These are phyloP conservation scores for Meloidogyne hapla DNA, from an alignment of 1,140 invertebrate genomes.

Conservation along the genomic window DNA sequence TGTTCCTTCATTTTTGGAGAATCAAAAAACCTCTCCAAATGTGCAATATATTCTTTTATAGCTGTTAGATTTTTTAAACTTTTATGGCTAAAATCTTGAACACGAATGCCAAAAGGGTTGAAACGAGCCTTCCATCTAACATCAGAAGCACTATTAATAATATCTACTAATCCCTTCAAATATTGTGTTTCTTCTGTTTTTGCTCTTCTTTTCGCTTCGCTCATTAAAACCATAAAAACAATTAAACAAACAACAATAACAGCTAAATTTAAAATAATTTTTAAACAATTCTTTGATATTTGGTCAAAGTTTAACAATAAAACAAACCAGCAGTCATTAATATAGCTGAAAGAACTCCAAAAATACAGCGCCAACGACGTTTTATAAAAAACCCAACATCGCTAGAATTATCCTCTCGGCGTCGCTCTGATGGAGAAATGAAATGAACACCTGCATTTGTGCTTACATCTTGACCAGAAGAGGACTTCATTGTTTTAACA, in stretches of 20 bases:
- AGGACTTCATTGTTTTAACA: constrained; percentile 6
- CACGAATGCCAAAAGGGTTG: constrained; percentile 21
- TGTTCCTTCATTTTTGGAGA: constrained; percentile 47
- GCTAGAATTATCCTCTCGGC: background rate
- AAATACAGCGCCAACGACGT: constrained; percentile 4
- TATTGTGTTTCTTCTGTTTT: constrained; percentile 8
- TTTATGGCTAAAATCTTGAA: constrained; percentile 36
- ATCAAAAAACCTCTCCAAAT: constrained; percentile 41
- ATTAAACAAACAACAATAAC: constrained; percentile 6
- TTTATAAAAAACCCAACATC: constrained; percentile 5
- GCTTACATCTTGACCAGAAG: constrained; percentile 4
- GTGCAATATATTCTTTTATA: constrained; percentile 49
- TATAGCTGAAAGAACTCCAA: background rate
- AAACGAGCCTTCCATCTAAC: constrained; percentile 25
- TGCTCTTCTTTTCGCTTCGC: background rate
- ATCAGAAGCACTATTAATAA: constrained; percentile 8
- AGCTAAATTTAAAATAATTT: background rate
- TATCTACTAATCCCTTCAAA: constrained; percentile 15
- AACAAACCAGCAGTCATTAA: background rate
- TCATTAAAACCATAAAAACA: constrained; percentile 16
- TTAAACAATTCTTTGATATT: no score
- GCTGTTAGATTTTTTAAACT: constrained; percentile 47
- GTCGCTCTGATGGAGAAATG: background rate
- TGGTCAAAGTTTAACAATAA: background rate
- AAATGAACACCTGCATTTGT: constrained; percentile 5